Evolutionary conservation across 2,113 vertebrate genomes (phyloP), one percentile per base, ranked within the genome.

Genomic region (Oncorhynchus clarkii): DNA sequence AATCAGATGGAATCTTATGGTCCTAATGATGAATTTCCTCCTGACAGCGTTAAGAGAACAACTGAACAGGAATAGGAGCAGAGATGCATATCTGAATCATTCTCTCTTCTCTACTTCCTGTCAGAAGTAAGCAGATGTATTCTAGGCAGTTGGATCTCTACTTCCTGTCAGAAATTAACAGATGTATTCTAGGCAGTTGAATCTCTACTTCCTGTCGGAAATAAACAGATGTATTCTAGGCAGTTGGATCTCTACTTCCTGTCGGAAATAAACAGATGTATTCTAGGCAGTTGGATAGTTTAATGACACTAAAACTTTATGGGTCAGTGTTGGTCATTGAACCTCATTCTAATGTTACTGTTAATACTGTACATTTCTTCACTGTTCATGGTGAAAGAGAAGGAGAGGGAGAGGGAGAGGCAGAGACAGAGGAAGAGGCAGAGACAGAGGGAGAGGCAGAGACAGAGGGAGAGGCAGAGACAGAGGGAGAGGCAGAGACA

Each of bases 1-100:
- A 65, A 74, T 74, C 60, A 74, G 39, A 22, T 74, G 62, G 64
- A 67, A 51, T 65, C 29, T 67, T 49, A 20, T 51, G 62, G 9
- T 66, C 39, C 45, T 29, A 64, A 24, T 67, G 22, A 74, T 66
- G 59, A 12, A 48, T 27, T 27, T 48, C 14, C 60, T 66, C 12
- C 24, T 64, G 71, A 34, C 22, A 22, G 2, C 22, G 0, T 26
- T 13, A 65, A 27, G 22, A 26, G 9, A 26, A 26, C 3, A 22
- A 66, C 29, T 48, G 72, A 4, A 29, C 62, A 67, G 67, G 16
- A 29, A 31, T n/a, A 68, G 5, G 13, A 18, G 29, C 18, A 7
- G 65, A 67, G 27, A 67, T 31, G 65, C 12, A 67, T 67, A 67
- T 67, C 66, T 68, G 26, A 34, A 68, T 39, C 5, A 26, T 67